Evolutionary conservation across 2,113 vertebrate genomes (phyloP).

Genomic region (Neolamprologus sp.): DNA sequence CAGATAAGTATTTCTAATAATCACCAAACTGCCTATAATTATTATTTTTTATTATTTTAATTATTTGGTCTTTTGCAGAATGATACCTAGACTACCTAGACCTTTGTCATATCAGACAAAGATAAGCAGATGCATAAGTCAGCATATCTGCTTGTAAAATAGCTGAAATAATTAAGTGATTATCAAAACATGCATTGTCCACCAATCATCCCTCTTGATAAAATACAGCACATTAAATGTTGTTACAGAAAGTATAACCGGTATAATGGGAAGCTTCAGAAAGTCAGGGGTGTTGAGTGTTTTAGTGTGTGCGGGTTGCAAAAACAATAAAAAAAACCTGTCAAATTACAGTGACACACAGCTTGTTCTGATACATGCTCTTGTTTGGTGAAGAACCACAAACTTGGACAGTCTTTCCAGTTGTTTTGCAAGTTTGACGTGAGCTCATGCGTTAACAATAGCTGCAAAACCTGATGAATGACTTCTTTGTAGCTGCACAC

Average conservation of each 20-base stretch:
- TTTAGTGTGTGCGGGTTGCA: neutral
- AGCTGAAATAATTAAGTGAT: neutral
- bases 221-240: neutral
- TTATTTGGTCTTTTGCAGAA: neutral
- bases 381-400: neutral
- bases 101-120: neutral
- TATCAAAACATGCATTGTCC: neutral
- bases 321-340: neutral
- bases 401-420: neutral
- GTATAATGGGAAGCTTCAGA: neutral
- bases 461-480: neutral
- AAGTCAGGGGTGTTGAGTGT: neutral
- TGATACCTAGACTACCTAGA: neutral
- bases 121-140: fast-evolving
- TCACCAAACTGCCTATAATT: neutral
- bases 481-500: neutral
- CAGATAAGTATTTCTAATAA: neutral
- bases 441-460: neutral
- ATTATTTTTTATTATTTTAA: neutral
- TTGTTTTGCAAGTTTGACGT: neutral
- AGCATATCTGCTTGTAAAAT: neutral
- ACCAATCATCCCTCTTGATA: neutral
- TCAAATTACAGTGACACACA: neutral
- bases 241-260: neutral
- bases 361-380: neutral